Evolutionary conservation across 2,113 vertebrate species (phyloP).

Genomic region (Xenotilapia longispinis): DNA sequence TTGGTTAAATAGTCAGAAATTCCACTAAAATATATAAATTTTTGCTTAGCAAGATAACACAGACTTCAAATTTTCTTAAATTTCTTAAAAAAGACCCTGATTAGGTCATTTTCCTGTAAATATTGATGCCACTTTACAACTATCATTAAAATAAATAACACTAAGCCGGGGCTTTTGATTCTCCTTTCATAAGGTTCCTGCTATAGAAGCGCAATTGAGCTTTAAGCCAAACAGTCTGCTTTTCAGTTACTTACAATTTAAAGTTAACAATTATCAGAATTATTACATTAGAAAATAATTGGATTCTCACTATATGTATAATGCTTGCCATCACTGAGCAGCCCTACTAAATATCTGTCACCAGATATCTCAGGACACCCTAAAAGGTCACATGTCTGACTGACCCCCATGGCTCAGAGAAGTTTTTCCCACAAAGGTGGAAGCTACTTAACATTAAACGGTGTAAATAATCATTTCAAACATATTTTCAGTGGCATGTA

Average conservation of each 20-base stretch:
- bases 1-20: background rate
- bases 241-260: background rate
- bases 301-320: background rate
- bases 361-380: background rate
- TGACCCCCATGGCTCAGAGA: background rate
- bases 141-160: background rate
- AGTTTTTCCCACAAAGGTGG: background rate
- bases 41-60: background rate
- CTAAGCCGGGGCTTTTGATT: background rate
- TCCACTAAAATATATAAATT: background rate
- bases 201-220: fast-evolving
- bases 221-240: background rate
- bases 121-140: background rate
- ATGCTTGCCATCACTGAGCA: background rate
- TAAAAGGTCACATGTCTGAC: background rate
- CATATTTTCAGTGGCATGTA: background rate
- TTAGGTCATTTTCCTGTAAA: background rate
- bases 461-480: background rate
- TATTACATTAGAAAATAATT: background rate
- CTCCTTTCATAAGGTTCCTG: background rate
- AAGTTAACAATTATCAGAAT: background rate
- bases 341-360: background rate
- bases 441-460: background rate
- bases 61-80: background rate
- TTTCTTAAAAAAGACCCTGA: background rate